A percentile compares a stretch with the other conserved stretches of the same genome.
Conservation (phyloP, 2,113 vertebrate species). For the Ginglymostoma cirratum region DNA sequence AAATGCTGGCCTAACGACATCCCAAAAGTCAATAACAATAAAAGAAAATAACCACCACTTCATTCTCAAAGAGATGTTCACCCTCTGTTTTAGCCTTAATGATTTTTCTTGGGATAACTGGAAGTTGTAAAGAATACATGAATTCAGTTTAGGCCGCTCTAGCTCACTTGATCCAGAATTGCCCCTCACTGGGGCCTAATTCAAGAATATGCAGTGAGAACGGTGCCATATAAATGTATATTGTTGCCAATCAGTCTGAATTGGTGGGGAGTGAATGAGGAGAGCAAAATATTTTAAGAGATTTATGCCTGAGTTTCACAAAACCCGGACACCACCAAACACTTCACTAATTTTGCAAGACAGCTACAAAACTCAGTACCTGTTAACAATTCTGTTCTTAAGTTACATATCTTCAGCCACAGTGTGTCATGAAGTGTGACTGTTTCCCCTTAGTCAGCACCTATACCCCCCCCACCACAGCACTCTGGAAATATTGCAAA, state of each 20-base stretch:
- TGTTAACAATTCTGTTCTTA: no score
- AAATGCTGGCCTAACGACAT: no score
- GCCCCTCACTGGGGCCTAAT: background rate
- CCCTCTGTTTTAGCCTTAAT: background rate
- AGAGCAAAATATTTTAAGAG: background rate
- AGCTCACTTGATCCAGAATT: background rate
- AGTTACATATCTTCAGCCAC: background rate
- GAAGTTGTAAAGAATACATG: background rate
- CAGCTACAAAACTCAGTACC: background rate
- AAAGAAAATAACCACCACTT: no score
- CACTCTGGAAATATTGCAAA: background rate
- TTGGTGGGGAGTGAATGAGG: background rate
- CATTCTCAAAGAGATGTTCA: background rate
- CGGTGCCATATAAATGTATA: background rate
- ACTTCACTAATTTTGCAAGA: background rate
- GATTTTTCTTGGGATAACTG: background rate
- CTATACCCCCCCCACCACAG: no score
- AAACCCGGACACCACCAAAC: background rate
- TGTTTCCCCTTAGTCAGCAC: background rate
- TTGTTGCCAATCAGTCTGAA: background rate
- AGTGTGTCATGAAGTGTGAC: background rate
- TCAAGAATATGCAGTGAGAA: no score
- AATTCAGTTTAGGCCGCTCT: background rate
- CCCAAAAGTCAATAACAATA: no score
- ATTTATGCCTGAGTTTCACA: background rate